These are phyloP conservation scores for Diloba caeruleocephala DNA, from an alignment of 2,888 invertebrate species.

Conservation along the genomic window DNA sequence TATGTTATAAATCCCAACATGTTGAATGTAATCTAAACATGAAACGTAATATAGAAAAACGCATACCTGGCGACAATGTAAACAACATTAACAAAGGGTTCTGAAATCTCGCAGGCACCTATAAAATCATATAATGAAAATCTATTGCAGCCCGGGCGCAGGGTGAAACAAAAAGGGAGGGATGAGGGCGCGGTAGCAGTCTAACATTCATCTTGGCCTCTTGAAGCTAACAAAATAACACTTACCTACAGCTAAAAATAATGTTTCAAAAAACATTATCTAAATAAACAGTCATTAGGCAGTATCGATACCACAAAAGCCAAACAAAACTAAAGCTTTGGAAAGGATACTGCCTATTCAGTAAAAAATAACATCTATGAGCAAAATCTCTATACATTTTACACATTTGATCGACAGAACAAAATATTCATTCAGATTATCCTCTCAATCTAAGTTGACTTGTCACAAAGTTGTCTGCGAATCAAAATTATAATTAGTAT, in stretches of 20 bases:
- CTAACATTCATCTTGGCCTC: constrained; percentile 89
- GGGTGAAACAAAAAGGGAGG: constrained; percentile 82
- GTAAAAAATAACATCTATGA: constrained; percentile 84
- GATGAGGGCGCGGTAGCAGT: constrained; percentile 85
- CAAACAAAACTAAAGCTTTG: constrained; percentile 55
- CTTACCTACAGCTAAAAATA: constrained; percentile 86
- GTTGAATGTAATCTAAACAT: constrained; percentile 63
- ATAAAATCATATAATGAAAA: constrained; percentile 86
- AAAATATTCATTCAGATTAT: constrained; percentile 71
- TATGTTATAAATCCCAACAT: constrained; percentile 57
- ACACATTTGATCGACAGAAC: constrained; percentile 77
- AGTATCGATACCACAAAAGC: constrained; percentile 77
- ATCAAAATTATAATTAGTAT: constrained; percentile 59
- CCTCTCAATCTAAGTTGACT: constrained; percentile 72
- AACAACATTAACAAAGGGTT: constrained; percentile 88
- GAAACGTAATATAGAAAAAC: constrained; percentile 81
- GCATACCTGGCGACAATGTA: constrained; percentile 90
- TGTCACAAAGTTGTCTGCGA: constrained; percentile 82
- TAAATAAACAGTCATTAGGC: constrained; percentile 80
- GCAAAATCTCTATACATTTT: constrained; percentile 83
- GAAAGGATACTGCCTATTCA: constrained; percentile 85
- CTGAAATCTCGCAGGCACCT: constrained; percentile 87
- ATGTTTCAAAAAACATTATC: constrained; percentile 76
- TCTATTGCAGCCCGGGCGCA: constrained; percentile 86
- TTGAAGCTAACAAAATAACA: constrained; percentile 88